A percentile compares a stretch with the other conserved stretches of the same genome.
These are phyloP conservation scores for Natrix natrix DNA, from an alignment of 2,797 vertebrate species.

Conservation along the genomic window DNA sequence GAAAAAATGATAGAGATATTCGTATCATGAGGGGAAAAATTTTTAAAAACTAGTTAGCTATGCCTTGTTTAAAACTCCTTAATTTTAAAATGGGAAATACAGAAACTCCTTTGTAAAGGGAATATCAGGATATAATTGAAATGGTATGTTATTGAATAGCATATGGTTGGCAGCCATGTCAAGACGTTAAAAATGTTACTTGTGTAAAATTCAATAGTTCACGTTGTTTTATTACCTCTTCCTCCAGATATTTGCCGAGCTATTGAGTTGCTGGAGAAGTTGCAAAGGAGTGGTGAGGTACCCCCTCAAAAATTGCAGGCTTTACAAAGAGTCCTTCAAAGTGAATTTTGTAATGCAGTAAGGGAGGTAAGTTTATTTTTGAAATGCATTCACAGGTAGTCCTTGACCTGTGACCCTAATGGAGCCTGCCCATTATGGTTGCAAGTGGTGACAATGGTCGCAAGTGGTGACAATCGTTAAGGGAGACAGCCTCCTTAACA, in stretches of 20 bases:
- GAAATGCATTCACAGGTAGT: neutral
- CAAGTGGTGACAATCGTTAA: neutral
- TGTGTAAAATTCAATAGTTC: conserved; percentile 6
- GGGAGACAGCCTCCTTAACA: neutral
- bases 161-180: neutral
- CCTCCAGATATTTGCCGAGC: conserved; percentile 93
- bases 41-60: neutral
- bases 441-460: neutral
- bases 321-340: conserved; percentile 94
- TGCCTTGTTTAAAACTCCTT: neutral
- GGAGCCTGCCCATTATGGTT: neutral
- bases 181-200: neutral
- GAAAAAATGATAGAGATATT: neutral
- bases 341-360: conserved; percentile 98
- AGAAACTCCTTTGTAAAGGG: neutral
- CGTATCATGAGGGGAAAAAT: neutral
- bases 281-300: conserved; percentile 95
- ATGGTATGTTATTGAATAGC: neutral
- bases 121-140: neutral
- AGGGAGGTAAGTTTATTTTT: conserved; percentile 82
- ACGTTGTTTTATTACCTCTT: conserved; percentile 19
- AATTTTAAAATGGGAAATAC: neutral
- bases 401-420: neutral
- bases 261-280: conserved; percentile 95
- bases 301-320: conserved; percentile 97